A percentile compares a stretch with the other conserved stretches of the same genome.
phyloP scores from a whole-genome alignment of 2,888 invertebrate species.

The Drosophila conformis region DNA sequence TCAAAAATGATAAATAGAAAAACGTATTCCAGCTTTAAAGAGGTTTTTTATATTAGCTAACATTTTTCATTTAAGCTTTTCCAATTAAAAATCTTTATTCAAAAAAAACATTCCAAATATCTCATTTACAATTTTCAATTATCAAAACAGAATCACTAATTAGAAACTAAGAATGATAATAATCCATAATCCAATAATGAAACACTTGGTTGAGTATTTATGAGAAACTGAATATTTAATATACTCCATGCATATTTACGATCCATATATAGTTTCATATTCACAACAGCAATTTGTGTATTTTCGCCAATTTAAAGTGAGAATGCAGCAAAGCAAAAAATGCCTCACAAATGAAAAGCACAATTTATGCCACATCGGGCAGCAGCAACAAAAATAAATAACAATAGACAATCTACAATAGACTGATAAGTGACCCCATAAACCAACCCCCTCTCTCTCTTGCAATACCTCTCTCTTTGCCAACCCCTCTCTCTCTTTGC shows the following conservation, averaged over 20 bases:
- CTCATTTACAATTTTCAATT: neutral
- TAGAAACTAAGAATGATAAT: neutral
- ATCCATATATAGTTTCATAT: slow-evolving; percentile 5
- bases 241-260: slow-evolving; percentile 5
- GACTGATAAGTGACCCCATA: slow-evolving; percentile 6
- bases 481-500: neutral
- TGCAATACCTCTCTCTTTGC: neutral
- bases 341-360: slow-evolving; percentile 52
- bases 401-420: slow-evolving; percentile 4
- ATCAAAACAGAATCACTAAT: neutral
- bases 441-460: neutral
- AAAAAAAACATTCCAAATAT: neutral
- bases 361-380: slow-evolving; percentile 55
- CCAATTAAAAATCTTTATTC: neutral
- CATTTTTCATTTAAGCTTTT: neutral
- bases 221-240: neutral
- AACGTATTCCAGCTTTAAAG: neutral
- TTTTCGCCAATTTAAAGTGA: slow-evolving; percentile 65
- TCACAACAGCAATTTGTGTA: slow-evolving; percentile 58
- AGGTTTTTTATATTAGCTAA: neutral
- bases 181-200: neutral
- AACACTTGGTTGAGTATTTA: neutral
- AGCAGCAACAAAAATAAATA: slow-evolving; percentile 38
- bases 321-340: slow-evolving; percentile 59
- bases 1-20: neutral